These are phyloP conservation scores for Hipposideros armiger DNA, from an alignment of 2,113 vertebrate species.

Conservation along the genomic window DNA sequence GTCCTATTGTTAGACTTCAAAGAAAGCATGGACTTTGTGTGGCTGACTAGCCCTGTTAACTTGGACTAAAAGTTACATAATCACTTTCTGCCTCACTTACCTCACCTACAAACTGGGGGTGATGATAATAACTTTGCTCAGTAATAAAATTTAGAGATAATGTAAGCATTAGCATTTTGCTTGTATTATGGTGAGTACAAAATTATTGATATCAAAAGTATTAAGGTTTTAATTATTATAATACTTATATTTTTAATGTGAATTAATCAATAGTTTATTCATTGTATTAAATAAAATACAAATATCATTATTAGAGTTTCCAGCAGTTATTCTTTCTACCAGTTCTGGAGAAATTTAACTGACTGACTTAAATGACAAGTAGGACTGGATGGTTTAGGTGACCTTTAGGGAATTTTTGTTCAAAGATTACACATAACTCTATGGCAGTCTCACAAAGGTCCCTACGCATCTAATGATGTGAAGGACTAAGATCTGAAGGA, in stretches of 20 bases:
- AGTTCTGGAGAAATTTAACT: neutral
- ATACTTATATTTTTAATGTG: conserved; percentile 46
- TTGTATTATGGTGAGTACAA: neutral
- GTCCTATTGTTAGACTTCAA: conserved; percentile 1
- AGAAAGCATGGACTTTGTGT: neutral
- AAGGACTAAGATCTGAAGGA: conserved; percentile 24
- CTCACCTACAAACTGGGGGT: conserved; percentile 24
- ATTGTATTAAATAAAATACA: conserved; percentile 49
- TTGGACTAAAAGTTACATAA: neutral
- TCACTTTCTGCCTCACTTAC: neutral
- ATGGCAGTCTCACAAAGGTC: neutral
- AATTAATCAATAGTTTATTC: conserved; percentile 6
- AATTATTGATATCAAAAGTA: neutral
- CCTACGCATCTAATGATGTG: neutral
- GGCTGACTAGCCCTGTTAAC: neutral
- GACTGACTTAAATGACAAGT: neutral
- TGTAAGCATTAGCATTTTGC: conserved; percentile 4
- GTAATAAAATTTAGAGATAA: conserved; percentile 49
- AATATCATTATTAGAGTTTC: neutral
- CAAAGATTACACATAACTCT: neutral
- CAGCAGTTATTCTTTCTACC: neutral
- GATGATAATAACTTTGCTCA: conserved; percentile 30
- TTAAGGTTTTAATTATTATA: conserved; percentile 37
- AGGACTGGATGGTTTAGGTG: neutral
- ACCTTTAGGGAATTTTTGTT: conserved; percentile 6